Evolutionary conservation across 2,888 invertebrate species (phyloP), one percentile per base, ranked within the genome.

Genomic region (Brachylomia viminalis): DNA sequence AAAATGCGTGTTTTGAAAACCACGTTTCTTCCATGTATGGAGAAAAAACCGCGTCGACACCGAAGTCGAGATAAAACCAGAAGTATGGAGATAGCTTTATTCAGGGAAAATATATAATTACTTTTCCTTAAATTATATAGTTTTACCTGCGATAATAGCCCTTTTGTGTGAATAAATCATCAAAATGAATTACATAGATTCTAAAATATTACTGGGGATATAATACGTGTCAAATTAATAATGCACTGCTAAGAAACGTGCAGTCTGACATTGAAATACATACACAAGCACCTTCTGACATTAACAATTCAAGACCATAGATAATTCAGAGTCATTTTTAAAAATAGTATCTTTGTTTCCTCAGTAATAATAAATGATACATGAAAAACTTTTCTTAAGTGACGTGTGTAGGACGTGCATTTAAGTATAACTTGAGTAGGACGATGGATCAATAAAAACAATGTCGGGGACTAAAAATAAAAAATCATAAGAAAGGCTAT

Each of bases 161-260:
- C 3, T 38, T 27, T 47, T 47, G 33, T 11, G 11, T 38, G 15
- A 17, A 38, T 20, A 38, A 49, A 38, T 15, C 20, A 54, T 20
- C 8, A n/a, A 67, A 47, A 61, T 11, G 2, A 0, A 33, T 71
- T 20, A 62, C 20, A n/a, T 56, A 33, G 13, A 8, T 67, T 49
- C 49, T 30, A 52, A 42, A 59, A 69, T n/a, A 15, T n/a, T 47
- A 47, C 3, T 7, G 1, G 30, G 20, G 20, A 68, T 62, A 5
- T 54, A 42, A 38, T n/a, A 30, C 2, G n/a, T 64, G 70, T 76
- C 45, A 49, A 58, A 65, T 71, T 33, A 58, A 76, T 23, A 58
- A 77, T 71, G 49, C 30, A 77, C 30, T n/a, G 8, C 2, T 30
- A n/a, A 3, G 15, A n/a, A 45, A 42, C 47, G 8, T 76, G 77